These are phyloP conservation scores for Calephelis perditalis DNA, from an alignment of 2,888 invertebrate genomes.

Conservation along the genomic window DNA sequence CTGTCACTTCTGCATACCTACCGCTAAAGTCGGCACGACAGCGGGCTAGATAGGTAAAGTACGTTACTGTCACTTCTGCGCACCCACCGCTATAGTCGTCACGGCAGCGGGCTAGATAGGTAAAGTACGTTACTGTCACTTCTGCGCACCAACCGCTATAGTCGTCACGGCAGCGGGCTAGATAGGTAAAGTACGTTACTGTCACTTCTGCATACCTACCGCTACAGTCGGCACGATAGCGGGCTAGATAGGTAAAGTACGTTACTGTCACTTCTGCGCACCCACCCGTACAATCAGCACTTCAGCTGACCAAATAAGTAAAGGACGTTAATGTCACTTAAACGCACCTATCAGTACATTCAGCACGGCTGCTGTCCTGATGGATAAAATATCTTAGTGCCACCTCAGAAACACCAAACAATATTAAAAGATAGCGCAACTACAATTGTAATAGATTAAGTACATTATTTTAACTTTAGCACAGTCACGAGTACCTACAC, in stretches of 20 bases:
- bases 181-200: conserved; percentile 73
- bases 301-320: conserved; percentile 92
- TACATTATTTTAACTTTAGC: too few species aligned
- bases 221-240: conserved; percentile 25
- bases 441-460: too few species aligned
- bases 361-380: conserved; percentile 91
- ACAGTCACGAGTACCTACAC: too few species aligned
- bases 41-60: conserved; percentile 87
- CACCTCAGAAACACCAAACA: too few species aligned
- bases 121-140: conserved; percentile 31
- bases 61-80: background rate
- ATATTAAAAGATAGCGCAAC: too few species aligned
- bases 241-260: too few species aligned
- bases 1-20: background rate
- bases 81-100: conserved; percentile 34
- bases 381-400: conserved; percentile 49
- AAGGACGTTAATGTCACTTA: background rate
- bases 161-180: conserved; percentile 90
- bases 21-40: conserved; percentile 82
- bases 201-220: background rate
- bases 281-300: conserved; percentile 42
- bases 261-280: background rate
- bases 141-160: background rate
- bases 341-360: conserved; percentile 84
- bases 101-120: conserved; percentile 93